A percentile compares a stretch with the other conserved stretches of the same genome.
phyloP scores from a whole-genome alignment of 1,140 invertebrate genomes.

The Drosophila setifemur region DNA sequence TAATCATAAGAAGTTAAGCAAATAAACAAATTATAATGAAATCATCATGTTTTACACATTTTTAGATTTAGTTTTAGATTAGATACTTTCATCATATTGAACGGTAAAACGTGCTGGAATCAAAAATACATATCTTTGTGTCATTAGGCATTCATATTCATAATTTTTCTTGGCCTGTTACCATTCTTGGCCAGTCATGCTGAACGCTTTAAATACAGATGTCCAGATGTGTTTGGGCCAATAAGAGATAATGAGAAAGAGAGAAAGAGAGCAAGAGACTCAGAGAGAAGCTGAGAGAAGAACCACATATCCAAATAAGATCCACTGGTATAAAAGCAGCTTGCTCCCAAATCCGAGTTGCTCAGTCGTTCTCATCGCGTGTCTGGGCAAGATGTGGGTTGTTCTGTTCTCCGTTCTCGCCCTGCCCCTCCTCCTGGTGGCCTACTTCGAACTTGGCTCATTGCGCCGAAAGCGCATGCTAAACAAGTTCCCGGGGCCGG shows the following conservation, averaged over 20 bases:
- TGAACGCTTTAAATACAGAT: background rate
- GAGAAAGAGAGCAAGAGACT: too few relatives aligned
- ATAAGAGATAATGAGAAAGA: background rate
- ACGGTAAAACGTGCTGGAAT: too few relatives aligned
- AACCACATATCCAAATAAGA: background rate
- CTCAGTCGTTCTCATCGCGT: background rate
- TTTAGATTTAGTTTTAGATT: background rate
- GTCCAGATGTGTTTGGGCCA: too few relatives aligned
- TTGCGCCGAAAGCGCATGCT: slow-evolving; percentile 29
- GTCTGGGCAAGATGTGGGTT: slow-evolving; percentile 47
- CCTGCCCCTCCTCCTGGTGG: slow-evolving; percentile 44
- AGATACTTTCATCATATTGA: too few relatives aligned
- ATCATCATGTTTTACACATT: background rate
- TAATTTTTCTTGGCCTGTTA: too few relatives aligned
- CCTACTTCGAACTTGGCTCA: slow-evolving; percentile 49
- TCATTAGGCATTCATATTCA: too few relatives aligned
- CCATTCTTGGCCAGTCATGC: background rate
- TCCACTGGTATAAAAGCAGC: background rate
- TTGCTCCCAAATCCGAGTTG: background rate
- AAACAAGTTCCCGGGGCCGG: slow-evolving; percentile 54
- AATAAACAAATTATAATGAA: background rate
- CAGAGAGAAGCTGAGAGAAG: background rate
- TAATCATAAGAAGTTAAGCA: slow-evolving; percentile 7
- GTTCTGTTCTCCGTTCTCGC: slow-evolving; percentile 39
- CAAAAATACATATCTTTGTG: too few relatives aligned